A percentile compares a stretch with the other conserved stretches of the same genome.
Evolutionary conservation across 2,113 vertebrate genomes (phyloP).

Genomic region (Dryoscopus gambensis): DNA sequence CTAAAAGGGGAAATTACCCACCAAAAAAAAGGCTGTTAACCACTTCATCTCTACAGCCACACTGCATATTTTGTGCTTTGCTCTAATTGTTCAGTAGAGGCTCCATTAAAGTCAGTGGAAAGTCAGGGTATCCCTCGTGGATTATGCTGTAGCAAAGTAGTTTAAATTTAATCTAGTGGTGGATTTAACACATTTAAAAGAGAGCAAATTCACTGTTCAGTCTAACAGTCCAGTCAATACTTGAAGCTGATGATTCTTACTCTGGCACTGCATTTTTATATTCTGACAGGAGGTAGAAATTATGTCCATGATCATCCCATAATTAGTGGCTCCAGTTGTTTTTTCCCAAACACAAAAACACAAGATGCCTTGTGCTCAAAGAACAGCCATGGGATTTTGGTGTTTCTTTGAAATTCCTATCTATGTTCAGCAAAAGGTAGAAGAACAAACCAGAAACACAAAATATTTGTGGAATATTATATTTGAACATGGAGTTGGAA

Average conservation of each 20-base stretch:
- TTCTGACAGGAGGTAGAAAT: conserved; percentile 32
- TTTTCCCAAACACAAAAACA: background rate
- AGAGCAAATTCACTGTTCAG: conserved; percentile 43
- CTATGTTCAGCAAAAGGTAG: background rate
- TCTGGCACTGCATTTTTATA: background rate
- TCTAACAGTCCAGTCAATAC: conserved; percentile 48
- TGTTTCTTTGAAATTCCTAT: background rate
- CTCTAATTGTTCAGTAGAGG: conserved; percentile 44
- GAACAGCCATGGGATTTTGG: background rate
- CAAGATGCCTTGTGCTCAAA: background rate
- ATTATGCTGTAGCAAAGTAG: conserved; percentile 35
- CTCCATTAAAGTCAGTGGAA: conserved; percentile 50
- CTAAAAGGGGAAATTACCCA: conserved; percentile 30
- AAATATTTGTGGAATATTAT: background rate
- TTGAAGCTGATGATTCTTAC: background rate
- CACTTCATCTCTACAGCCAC: background rate
- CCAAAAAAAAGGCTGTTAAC: conserved; percentile 3
- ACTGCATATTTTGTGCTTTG: background rate
- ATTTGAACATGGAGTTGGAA: background rate
- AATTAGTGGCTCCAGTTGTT: background rate
- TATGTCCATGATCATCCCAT: background rate
- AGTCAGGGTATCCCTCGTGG: conserved; percentile 26
- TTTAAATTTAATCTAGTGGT: conserved; percentile 54
- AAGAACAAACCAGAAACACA: background rate
- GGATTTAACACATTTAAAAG: conserved; percentile 60